phyloP scores from a whole-genome alignment of 2,888 invertebrate species.

The Leptinotarsa peninsularis region DNA sequence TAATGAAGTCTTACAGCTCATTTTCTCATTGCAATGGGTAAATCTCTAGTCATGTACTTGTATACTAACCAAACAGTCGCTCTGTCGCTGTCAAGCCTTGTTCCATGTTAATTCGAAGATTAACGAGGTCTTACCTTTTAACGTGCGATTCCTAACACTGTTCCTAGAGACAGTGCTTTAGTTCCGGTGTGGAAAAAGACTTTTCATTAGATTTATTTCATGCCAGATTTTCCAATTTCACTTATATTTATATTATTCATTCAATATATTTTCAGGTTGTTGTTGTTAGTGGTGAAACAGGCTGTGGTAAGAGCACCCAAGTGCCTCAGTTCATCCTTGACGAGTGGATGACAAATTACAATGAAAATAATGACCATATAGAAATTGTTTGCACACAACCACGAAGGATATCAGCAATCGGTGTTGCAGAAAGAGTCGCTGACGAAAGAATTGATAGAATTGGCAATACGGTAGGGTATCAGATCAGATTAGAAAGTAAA shows the following conservation, averaged over 20 bases:
- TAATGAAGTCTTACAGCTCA: too few species aligned
- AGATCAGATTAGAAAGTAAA: conserved; percentile 85
- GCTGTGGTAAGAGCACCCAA: conserved; percentile 88
- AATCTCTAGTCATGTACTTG: too few species aligned
- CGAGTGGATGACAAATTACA: conserved; percentile 78
- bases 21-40: too few species aligned
- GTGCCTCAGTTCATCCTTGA: conserved; percentile 96
- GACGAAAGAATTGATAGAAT: conserved; percentile 85
- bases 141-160: too few species aligned
- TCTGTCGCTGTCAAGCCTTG: too few species aligned
- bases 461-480: conserved; percentile 76
- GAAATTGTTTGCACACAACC: conserved; percentile 95
- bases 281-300: conserved; percentile 87
- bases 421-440: conserved; percentile 92
- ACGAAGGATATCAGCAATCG: conserved; percentile 89
- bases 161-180: too few species aligned
- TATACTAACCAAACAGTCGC: too few species aligned
- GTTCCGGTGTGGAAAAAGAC: too few species aligned
- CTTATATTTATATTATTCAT: background rate
- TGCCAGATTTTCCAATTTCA: background rate
- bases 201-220: too few species aligned
- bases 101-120: too few species aligned
- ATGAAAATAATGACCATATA: conserved; percentile 71
- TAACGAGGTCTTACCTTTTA: too few species aligned
- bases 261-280: conserved; percentile 68